Base-by-base conservation (phyloP, 2,797 vertebrate genomes). In the Parauchenoglanis punctatus region DNA sequence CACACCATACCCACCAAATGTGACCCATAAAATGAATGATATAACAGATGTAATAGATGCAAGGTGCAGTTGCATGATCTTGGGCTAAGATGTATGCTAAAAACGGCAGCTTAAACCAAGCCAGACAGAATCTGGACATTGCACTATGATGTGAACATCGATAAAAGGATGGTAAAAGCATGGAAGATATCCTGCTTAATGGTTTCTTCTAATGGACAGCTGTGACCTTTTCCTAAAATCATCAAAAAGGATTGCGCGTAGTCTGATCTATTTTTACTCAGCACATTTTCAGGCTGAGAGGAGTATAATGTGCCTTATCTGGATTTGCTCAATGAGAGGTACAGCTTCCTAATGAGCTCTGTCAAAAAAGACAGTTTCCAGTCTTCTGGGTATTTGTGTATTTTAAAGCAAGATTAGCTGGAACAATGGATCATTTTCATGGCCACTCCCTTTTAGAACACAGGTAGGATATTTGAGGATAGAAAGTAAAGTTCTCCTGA, bases 231-330 rank as follows among this genome's bases (percentile, higher is more conserved):
- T 52, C 10, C 3, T 2, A 65, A 65, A 82, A 65, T 67, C 81
- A 82, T 82, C 80, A 28, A 49, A 28, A 78, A 58, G 25, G 80
- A 82, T 65, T 11, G 23, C 65, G 80, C 20, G 8, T 44, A 61
- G 54, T 7, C 56, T 81, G 56, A 81, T 81, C 31, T 81, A 61
- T 92, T 89, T 87, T 61, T 89, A 78, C 86, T 90, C 89, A 88
- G 89, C 88, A 68, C 83, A 88, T 88, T 86, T 90, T 92, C 92
- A 90, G 84, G 87, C 91, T 89, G 25, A 94, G 89, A 90, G 81
- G 15, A 72, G 44, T 88, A 91, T 89, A 92, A 87, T 90, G 92
- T 93, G 86, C 40, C 90, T 89, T 86, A 85, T 89, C 11, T 87
- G 59, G 88, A 93, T 91, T 88, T 80, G 81, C 92, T 81, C 89